Evolutionary conservation across 2,888 invertebrate species (phyloP).

Genomic region (Fragum fragum): DNA sequence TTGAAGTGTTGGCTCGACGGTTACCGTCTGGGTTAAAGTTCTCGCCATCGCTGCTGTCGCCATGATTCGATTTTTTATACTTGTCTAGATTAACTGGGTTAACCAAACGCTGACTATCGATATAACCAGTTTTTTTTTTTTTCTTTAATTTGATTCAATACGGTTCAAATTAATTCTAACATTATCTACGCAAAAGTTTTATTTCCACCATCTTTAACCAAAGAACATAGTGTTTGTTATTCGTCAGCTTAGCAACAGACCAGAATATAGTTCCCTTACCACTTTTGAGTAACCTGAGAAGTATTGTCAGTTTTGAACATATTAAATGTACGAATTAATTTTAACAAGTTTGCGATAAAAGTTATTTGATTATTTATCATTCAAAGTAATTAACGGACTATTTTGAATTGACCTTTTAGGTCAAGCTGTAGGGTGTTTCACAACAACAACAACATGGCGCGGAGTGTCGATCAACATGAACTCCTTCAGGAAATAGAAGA

Average conservation of each 20-base stretch:
- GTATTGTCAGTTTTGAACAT: too few relatives aligned
- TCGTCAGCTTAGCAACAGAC: slow-evolving; percentile 32
- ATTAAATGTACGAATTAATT: too few relatives aligned
- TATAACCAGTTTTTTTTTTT: too few relatives aligned
- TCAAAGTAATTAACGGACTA: slow-evolving; percentile 2
- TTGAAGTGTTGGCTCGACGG: slow-evolving; percentile 77
- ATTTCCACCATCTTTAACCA: slow-evolving; percentile 48
- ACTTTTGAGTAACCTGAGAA: too few relatives aligned
- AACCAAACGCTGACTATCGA: too few relatives aligned
- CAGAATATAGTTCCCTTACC: slow-evolving; percentile 30
- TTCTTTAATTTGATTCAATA: too few relatives aligned
- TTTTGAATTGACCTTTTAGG: slow-evolving; percentile 12
- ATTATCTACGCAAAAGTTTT: too few relatives aligned
- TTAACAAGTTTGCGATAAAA: too few relatives aligned
- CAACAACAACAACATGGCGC: slow-evolving; percentile 63
- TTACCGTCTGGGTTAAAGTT: slow-evolving; percentile 60
- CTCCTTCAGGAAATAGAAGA: slow-evolving; percentile 34
- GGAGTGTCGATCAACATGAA: slow-evolving; percentile 48
- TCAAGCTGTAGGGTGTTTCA: neutral
- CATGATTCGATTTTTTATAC: slow-evolving; percentile 38
- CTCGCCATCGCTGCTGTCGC: slow-evolving; percentile 68
- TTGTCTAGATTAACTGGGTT: too few relatives aligned
- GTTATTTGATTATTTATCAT: too few relatives aligned
- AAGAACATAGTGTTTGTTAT: slow-evolving; percentile 34
- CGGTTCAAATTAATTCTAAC: too few relatives aligned